Evolutionary conservation across 2,113 vertebrate species (phyloP).

Genomic region (Hippocampus abdominalis): DNA sequence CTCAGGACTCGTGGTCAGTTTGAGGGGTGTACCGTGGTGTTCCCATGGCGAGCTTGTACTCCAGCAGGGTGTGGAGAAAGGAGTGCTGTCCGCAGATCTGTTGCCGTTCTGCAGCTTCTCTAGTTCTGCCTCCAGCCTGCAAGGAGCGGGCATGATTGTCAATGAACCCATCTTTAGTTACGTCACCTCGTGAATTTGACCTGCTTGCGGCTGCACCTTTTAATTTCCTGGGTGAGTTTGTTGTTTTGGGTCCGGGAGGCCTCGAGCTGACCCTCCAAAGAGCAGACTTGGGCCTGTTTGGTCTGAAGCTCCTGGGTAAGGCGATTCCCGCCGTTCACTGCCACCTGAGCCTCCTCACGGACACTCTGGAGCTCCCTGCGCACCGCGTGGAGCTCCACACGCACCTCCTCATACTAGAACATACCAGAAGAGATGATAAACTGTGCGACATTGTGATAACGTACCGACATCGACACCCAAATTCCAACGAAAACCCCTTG

Average conservation of each 20-base stretch:
- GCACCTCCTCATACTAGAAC: constrained; percentile 67
- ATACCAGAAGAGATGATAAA: not conserved
- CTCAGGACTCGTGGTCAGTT: constrained; percentile 11
- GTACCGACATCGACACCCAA: not conserved
- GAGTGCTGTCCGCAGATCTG: constrained; percentile 51
- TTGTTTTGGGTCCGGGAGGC: constrained; percentile 59
- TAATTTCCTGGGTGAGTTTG: constrained; percentile 72
- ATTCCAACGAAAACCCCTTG: not conserved
- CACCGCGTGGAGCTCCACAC: constrained; percentile 56
- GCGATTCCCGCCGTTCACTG: constrained; percentile 50
- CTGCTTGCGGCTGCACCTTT: constrained; percentile 55
- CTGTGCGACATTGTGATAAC: not conserved
- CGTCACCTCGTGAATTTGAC: not conserved
- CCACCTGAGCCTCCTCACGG: constrained; percentile 51
- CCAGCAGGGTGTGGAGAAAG: constrained; percentile 75
- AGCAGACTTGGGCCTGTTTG: constrained; percentile 70
- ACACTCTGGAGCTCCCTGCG: constrained; percentile 66
- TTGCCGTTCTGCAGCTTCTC: constrained; percentile 72
- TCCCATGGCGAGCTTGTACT: constrained; percentile 66
- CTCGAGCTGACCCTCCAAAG: constrained; percentile 74
- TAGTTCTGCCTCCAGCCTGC: constrained; percentile 73
- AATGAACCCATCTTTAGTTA: not conserved
- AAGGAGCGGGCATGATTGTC: not conserved
- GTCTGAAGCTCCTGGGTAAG: constrained; percentile 71
- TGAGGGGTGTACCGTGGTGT: constrained; percentile 55